Evolutionary conservation across 1,140 invertebrate species (phyloP), one percentile per base, ranked within the genome.

Genomic region (Zaprionus lachaisei): DNA sequence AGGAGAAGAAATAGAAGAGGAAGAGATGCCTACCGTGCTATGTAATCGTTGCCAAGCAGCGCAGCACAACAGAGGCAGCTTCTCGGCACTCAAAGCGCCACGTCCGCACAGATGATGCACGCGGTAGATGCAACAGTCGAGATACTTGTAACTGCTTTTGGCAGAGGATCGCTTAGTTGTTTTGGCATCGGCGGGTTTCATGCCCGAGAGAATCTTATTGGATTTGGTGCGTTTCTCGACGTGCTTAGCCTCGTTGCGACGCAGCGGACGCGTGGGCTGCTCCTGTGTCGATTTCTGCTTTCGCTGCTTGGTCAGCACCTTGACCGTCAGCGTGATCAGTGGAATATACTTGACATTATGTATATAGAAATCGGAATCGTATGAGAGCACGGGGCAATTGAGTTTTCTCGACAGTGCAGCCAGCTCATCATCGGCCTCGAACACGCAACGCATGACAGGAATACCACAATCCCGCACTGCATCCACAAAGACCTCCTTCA

Each of bases 361-460:
- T 61, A 98, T 96, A 91, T 95, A 98, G 94, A 98, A 99, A 94
- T 99, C 98, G 2, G 97, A 98, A 93, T 99, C 98, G 79, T 96
- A 96, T 87, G 97, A 98, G 0, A 99, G 82, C 12, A 98, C 95
- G 4, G 97, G 97, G 83, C 97, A 98, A 37, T 96, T 94, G 5
- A 98, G 93, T 60, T 95, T 93, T 75, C 95, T 95, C 0, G 97
- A 96, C 60, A 98, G 82, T 0, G 95, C 95, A 2, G 97, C 97
- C 64, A 98, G 95, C 84, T 97, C 95, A 77, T 95, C 95, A 93
- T 99, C 98, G 47, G 97, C 97, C 94, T 98, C 98, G 93, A 96
- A 98, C 66, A 96, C 94, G 89, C 96, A 96, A 62, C 96, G 94
- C 20, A 95, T 95, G 76, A 95, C 94, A 37, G 94, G 94, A 6